Conservation (phyloP, 2,888 invertebrate genomes). For the Ethmia dodecea region DNA sequence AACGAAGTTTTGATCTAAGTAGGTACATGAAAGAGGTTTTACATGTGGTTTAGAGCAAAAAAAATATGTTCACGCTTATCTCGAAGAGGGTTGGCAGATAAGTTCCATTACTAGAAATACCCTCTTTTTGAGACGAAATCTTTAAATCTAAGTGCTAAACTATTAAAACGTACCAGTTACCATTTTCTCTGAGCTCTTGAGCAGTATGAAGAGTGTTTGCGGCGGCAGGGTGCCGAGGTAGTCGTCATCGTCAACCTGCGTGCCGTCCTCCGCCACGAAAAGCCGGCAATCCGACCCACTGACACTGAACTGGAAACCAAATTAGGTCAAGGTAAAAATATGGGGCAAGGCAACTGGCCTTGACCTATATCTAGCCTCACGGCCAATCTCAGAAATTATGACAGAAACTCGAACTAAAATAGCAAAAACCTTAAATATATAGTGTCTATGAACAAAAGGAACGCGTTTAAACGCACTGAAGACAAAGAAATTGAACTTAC, state of each 20-base stretch:
- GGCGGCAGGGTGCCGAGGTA: constrained; percentile 85
- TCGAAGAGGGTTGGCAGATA: no score
- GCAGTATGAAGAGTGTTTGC: constrained; percentile 84
- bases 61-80: no score
- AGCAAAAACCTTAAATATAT: background rate
- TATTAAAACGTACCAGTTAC: constrained; percentile 71
- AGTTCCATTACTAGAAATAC: no score
- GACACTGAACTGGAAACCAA: constrained; percentile 67
- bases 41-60: no score
- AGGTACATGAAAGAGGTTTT: no score
- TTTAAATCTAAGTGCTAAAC: background rate
- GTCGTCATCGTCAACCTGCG: constrained; percentile 84
- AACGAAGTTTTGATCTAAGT: no score
- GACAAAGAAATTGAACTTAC: constrained; percentile 49
- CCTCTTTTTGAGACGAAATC: background rate
- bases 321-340: constrained; percentile 45
- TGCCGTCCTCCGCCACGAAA: constrained; percentile 82
- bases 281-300: constrained; percentile 67
- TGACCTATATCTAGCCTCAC: constrained; percentile 39
- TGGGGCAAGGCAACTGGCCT: constrained; percentile 33
- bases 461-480: background rate
- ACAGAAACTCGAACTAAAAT: constrained; percentile 24
- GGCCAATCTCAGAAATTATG: constrained; percentile 30
- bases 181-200: constrained; percentile 70
- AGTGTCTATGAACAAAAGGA: no score